A percentile compares a stretch with the other conserved stretches of the same genome.
Conservation (phyloP, 1,140 invertebrate species). For the Maconellicoccus hirsutus region DNA sequence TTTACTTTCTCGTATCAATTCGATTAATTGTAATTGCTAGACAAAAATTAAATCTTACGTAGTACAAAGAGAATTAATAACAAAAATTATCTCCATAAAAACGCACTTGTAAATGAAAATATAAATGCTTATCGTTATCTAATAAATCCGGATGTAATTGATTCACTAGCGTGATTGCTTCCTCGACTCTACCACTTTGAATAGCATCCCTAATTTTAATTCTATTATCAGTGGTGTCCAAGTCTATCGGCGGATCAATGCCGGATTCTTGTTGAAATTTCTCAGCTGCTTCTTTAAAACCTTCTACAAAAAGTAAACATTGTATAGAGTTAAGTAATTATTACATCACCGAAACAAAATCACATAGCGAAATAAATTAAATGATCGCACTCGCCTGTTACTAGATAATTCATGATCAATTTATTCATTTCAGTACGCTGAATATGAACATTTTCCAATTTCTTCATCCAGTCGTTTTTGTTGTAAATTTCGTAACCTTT, state of each 20-base stretch:
- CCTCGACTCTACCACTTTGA: constrained; percentile 82
- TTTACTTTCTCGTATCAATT: constrained; percentile 76
- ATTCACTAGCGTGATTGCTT: constrained; percentile 87
- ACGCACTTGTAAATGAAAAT: constrained; percentile 82
- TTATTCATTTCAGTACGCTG: constrained; percentile 89
- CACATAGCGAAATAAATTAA: background rate
- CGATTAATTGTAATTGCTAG: constrained; percentile 88
- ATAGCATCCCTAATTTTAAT: constrained; percentile 91
- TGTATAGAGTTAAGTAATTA: background rate
- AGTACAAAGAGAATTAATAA: background rate
- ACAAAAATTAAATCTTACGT: constrained; percentile 29
- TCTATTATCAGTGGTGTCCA: constrained; percentile 81
- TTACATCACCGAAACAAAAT: too few species aligned
- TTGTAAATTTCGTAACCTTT: constrained; percentile 28
- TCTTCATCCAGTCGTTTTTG: constrained; percentile 54
- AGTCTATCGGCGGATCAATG: constrained; percentile 69
- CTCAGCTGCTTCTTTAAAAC: constrained; percentile 95
- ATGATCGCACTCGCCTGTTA: constrained; percentile 60
- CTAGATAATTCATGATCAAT: constrained; percentile 96
- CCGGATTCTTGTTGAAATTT: constrained; percentile 93
- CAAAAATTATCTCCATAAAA: background rate
- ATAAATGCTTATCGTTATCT: constrained; percentile 88
- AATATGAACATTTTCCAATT: constrained; percentile 65
- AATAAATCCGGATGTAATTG: constrained; percentile 87
- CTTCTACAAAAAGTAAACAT: constrained; percentile 50